Evolutionary conservation across 2,888 invertebrate genomes (phyloP), one percentile per base, ranked within the genome.

Genomic region (Alloscopus bannaensis): DNA sequence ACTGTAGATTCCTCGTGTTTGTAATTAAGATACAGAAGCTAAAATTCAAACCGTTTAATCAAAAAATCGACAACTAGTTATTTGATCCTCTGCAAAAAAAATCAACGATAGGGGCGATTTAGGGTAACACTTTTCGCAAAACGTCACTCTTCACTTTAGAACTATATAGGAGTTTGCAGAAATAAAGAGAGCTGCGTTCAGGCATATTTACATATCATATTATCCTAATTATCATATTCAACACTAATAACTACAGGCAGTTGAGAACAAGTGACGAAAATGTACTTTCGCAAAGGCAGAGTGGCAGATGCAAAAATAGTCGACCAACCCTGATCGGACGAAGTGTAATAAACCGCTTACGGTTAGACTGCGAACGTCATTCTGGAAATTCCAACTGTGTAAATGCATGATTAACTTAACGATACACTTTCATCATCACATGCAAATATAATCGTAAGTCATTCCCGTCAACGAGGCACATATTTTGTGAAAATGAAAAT

Each of bases 51-150:
- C 50, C 40, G 60, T 60, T 60, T 70, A 28, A 60, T 59, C 59
- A 52, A 66, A 45, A 70, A 70, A 29, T 52, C 42, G 31, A 18
- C 29, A 70, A 70, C 70, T 70, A 70, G 70, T 62, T 62, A 31
- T 71, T 69, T 70, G 8, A 59, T 59, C 42, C 26, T 62, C 6
- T 20, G 6, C 13, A 8, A 50, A 6, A 36, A 8, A 36, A 36
- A 36, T 13, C 36, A 6, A 36, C n/a, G n/a, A n/a, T n/a, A n/a
- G n/a, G n/a, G n/a, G n/a, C n/a, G n/a, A n/a, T n/a, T n/a, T n/a
- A n/a, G n/a, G n/a, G n/a, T n/a, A n/a, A n/a, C n/a, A 36, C 36
- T 36, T 36, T 13, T 36, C 36, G 8, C 13, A 36, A 8, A 8
- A 8, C 13, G 36, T 13, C 13, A 36, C 36, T 36, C 36, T 36